Percentiles rank a stretch among this genome's conserved stretches.
phyloP scores from a whole-genome alignment of 2,113 vertebrate species.

The Burhinus bistriatus region DNA sequence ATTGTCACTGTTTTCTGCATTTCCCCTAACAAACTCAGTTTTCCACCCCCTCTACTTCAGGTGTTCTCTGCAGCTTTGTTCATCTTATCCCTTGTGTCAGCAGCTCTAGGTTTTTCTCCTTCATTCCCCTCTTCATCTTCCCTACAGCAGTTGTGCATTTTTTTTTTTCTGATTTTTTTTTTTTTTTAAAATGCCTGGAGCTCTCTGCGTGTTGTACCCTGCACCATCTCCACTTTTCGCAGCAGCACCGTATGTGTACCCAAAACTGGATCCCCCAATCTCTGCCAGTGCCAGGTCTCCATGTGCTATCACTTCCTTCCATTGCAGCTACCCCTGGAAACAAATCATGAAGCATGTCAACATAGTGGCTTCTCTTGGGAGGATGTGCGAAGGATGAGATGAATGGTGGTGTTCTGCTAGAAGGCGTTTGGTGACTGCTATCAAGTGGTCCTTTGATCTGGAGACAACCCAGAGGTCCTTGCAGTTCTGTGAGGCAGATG shows the following conservation, averaged over 20 bases:
- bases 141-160: neutral
- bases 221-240: neutral
- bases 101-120: neutral
- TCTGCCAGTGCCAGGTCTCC: neutral
- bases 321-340: neutral
- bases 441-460: constrained; percentile 52
- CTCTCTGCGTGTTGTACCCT: neutral
- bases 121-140: neutral
- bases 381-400: neutral
- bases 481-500: constrained; percentile 28
- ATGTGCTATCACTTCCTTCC: neutral
- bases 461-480: neutral
- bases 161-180: neutral
- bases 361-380: neutral
- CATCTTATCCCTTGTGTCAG: neutral
- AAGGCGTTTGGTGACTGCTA: constrained; percentile 23
- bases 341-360: neutral
- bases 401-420: constrained; percentile 9
- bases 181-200: neutral
- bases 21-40: neutral
- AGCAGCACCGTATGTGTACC: neutral
- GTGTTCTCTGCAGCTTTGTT: neutral
- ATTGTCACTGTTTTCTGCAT: neutral
- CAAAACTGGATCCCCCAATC: neutral
- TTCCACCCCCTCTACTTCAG: neutral